Evolutionary conservation across 2,888 invertebrate genomes (phyloP), one percentile per base, ranked within the genome.

Genomic region (Autographa pulchrina): DNA sequence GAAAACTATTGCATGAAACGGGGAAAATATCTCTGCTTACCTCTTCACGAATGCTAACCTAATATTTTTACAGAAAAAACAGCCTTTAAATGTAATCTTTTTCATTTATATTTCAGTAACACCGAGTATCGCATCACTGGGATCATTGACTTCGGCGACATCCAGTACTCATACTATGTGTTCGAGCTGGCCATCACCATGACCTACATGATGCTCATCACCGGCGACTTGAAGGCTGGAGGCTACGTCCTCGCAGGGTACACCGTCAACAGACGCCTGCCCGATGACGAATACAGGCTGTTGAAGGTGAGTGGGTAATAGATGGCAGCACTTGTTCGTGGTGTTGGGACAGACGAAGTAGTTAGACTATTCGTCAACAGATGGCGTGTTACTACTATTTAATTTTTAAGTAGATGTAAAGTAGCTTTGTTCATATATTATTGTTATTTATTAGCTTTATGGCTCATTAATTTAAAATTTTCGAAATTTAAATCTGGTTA

Each of bases 61-160:
- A 13, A 8, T 20, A 18, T 52, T 20, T 16, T 16, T 20, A 8
- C 18, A 20, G 25, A 25, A 25, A 25, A 25, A 52, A 52, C 52
- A 16, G 3, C 1, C n/a, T 52, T 52, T n/a, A 52, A n/a, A 14
- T 52, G 9, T 31, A 7, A 25, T 20, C 11, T 32, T 14, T 59
- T 43, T n/a, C 43, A n/a, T 54, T 41, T 62, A 35, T 2, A 60
- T 70, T 78, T 65, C 82, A 94, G 93, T 54, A 88, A 94, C 54
- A 90, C 92, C 0, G 96, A 96, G 38, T 97, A 96, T 92, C 93
- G 94, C 64, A 95, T 98, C 11, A 92, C 95, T 2, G 98, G 97
- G 0, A 94, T 99, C 64, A 96, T 99, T 16, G 99, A 99, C 94
- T 99, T 99, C 88, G 98, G 98, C 0, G 99, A 99, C 91, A 96